A percentile compares a stretch with the other conserved stretches of the same genome.
phyloP scores from a whole-genome alignment of 2,797 vertebrate genomes.

The Caiman crocodilus region DNA sequence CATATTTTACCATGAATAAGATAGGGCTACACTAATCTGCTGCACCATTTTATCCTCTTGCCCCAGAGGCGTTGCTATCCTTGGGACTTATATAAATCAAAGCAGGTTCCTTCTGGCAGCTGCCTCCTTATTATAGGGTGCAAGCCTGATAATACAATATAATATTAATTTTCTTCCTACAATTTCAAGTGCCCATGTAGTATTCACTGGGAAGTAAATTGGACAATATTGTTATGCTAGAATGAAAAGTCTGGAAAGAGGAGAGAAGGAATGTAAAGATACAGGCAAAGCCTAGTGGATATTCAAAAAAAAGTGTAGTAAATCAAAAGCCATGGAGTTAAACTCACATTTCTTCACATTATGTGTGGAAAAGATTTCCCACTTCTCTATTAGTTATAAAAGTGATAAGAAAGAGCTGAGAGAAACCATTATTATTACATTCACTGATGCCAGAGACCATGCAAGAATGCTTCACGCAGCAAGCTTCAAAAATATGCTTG shows the following conservation, averaged over 20 bases:
- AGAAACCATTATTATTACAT: constrained; percentile 52
- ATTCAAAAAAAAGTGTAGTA: not conserved
- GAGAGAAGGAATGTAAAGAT: not conserved
- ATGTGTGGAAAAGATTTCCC: constrained; percentile 48
- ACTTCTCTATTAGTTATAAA: constrained; percentile 57
- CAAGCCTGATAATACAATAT: not conserved
- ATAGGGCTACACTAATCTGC: not conserved
- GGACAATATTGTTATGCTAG: not conserved
- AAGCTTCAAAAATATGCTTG: constrained; percentile 49
- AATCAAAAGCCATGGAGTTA: constrained; percentile 48
- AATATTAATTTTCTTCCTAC: not conserved
- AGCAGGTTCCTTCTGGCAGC: not conserved
- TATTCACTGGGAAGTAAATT: not conserved
- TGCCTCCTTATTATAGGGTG: not conserved
- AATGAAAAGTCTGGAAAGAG: not conserved
- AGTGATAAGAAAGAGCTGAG: constrained; percentile 40
- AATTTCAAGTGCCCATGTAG: not conserved
- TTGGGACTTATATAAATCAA: not conserved
- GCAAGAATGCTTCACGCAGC: constrained; percentile 53
- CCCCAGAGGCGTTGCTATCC: accelerated
- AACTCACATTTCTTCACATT: constrained; percentile 45
- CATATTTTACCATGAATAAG: not conserved
- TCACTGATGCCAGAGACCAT: constrained; percentile 58
- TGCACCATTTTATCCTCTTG: not conserved
- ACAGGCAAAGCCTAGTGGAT: not conserved